Percentiles rank a stretch among this genome's conserved stretches.
phyloP scores from a whole-genome alignment of 1,140 invertebrate genomes.

The Papilio polyxenes region DNA sequence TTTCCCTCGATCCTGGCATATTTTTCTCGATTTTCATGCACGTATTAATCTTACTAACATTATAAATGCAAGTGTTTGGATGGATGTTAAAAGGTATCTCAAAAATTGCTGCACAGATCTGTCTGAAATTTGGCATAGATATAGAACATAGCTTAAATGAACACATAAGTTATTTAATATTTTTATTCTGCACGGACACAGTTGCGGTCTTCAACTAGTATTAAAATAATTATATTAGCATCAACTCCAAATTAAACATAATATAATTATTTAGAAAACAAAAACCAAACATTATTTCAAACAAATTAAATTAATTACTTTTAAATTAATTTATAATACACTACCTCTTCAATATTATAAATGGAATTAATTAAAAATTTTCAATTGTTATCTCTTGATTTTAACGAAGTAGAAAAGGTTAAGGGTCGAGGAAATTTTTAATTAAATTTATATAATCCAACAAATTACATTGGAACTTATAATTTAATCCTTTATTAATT shows the following conservation, averaged over 20 bases:
- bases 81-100: too few relatives aligned
- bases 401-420: constrained; percentile 16
- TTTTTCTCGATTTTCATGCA: too few relatives aligned
- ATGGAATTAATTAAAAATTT: background rate
- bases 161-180: too few relatives aligned
- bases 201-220: too few relatives aligned
- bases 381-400: background rate
- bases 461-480: constrained; percentile 6
- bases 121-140: too few relatives aligned
- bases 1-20: too few relatives aligned
- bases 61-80: too few relatives aligned
- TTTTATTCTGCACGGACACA: background rate
- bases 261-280: background rate
- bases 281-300: background rate
- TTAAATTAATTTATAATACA: background rate
- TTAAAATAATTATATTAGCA: too few relatives aligned
- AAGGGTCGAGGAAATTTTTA: background rate
- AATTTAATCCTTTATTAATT: background rate
- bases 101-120: too few relatives aligned
- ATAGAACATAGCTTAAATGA: too few relatives aligned
- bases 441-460: background rate
- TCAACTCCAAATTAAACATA: too few relatives aligned
- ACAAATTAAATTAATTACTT: background rate
- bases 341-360: background rate
- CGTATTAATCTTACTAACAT: too few relatives aligned